Conservation (phyloP, 2,797 vertebrate species). For the Discoglossus pictus region DNA sequence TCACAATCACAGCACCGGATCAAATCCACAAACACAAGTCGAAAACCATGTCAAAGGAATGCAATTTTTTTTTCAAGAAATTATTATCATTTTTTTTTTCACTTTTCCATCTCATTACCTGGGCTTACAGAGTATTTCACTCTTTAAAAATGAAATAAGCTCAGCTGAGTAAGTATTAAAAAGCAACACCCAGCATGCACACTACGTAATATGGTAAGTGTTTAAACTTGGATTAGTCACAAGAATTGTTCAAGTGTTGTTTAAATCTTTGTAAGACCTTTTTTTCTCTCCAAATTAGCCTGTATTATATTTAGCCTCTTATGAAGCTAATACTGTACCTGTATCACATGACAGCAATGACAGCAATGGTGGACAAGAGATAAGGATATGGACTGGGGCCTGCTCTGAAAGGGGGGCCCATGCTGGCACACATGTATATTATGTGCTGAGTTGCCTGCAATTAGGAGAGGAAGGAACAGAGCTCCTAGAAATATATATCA, state of each 20-base stretch:
- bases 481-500: too few species aligned
- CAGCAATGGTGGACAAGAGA: too few species aligned
- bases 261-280: neutral
- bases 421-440: too few species aligned
- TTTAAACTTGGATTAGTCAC: slow-evolving; percentile 19
- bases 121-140: slow-evolving; percentile 1
- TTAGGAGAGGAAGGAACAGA: too few species aligned
- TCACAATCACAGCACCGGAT: slow-evolving; percentile 42
- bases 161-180: slow-evolving; percentile 19
- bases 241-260: slow-evolving; percentile 1
- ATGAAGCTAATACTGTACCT: too few species aligned
- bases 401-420: too few species aligned
- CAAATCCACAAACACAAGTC: slow-evolving; percentile 16
- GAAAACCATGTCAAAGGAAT: slow-evolving; percentile 31
- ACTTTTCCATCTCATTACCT: slow-evolving; percentile 44
- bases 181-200: slow-evolving; percentile 9
- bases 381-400: too few species aligned
- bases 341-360: too few species aligned
- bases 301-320: too few species aligned
- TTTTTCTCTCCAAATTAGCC: too few species aligned
- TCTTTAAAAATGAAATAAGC: slow-evolving; percentile 29
- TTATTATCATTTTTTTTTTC: slow-evolving; percentile 16
- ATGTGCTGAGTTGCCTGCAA: too few species aligned
- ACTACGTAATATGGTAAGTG: slow-evolving; percentile 25
- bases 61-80: slow-evolving; percentile 31